phyloP scores from a whole-genome alignment of 2,113 vertebrate species.

The Megatriorchis doriae region DNA sequence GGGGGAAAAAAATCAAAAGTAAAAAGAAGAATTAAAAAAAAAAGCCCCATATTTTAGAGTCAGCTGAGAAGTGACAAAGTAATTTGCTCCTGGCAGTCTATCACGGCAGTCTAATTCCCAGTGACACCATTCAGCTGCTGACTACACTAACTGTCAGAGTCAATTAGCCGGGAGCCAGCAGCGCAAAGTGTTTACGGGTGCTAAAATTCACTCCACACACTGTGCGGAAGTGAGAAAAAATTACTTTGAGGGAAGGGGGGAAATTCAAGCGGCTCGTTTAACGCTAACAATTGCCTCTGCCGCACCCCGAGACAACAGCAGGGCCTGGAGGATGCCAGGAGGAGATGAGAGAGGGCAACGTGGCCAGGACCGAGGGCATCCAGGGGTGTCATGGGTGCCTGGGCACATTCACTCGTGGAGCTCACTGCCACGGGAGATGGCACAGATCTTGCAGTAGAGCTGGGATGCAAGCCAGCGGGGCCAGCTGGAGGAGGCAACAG shows the following conservation, averaged over 20 bases:
- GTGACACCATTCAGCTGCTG: slow-evolving; percentile 77
- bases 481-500: not conserved
- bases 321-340: not conserved
- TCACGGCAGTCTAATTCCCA: slow-evolving; percentile 73
- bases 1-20: not conserved
- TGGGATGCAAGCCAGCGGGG: not conserved
- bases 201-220: slow-evolving; percentile 66
- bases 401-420: not conserved
- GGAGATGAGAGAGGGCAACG: not conserved
- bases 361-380: not conserved
- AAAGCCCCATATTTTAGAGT: slow-evolving; percentile 59
- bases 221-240: slow-evolving; percentile 50
- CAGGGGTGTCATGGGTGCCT: too few species aligned
- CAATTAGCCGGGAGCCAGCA: slow-evolving; percentile 72
- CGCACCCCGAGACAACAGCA: accelerated
- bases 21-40: not conserved
- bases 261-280: not conserved
- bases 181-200: slow-evolving; percentile 75
- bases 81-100: slow-evolving; percentile 76
- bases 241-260: slow-evolving; percentile 25
- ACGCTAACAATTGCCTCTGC: not conserved
- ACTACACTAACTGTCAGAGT: slow-evolving; percentile 76
- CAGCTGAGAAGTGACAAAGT: slow-evolving; percentile 75
- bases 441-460: not conserved
- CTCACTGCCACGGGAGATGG: not conserved